Percentiles rank a stretch among this genome's conserved stretches.
Evolutionary conservation across 1,140 invertebrate genomes (phyloP).

Genomic region (Chlorops oryzae): DNA sequence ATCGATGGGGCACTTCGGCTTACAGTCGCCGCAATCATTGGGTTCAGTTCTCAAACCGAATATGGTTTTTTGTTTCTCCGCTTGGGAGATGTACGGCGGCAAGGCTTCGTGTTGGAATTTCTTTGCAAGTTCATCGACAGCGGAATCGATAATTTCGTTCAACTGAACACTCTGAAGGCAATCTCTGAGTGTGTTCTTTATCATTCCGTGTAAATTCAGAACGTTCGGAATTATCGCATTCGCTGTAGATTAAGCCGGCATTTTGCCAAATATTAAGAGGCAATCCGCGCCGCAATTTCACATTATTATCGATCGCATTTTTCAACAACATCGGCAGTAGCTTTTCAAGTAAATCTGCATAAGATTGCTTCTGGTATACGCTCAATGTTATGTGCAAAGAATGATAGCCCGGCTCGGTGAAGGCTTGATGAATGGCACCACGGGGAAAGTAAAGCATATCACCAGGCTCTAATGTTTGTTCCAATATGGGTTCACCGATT

Average conservation of each 20-base stretch:
- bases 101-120: slow-evolving; percentile 80
- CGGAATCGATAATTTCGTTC: slow-evolving; percentile 59
- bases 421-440: slow-evolving; percentile 88
- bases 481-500: slow-evolving; percentile 73
- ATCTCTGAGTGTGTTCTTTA: slow-evolving; percentile 47
- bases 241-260: slow-evolving; percentile 63
- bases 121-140: slow-evolving; percentile 79
- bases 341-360: slow-evolving; percentile 81
- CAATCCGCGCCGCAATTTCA: slow-evolving; percentile 71
- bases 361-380: slow-evolving; percentile 84
- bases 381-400: slow-evolving; percentile 92
- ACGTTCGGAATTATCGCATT: slow-evolving; percentile 50
- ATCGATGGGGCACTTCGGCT: slow-evolving; percentile 59
- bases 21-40: slow-evolving; percentile 57
- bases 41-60: slow-evolving; percentile 65
- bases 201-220: slow-evolving; percentile 54
- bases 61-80: slow-evolving; percentile 62
- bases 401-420: slow-evolving; percentile 66
- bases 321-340: slow-evolving; percentile 71
- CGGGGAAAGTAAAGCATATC: slow-evolving; percentile 90
- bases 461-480: slow-evolving; percentile 71
- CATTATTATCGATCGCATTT: slow-evolving; percentile 62
- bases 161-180: slow-evolving; percentile 39
- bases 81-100: slow-evolving; percentile 66
- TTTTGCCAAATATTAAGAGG: slow-evolving; percentile 71